Evolutionary conservation across 2,888 invertebrate genomes (phyloP).

Genomic region (Dryadula phaetusa): DNA sequence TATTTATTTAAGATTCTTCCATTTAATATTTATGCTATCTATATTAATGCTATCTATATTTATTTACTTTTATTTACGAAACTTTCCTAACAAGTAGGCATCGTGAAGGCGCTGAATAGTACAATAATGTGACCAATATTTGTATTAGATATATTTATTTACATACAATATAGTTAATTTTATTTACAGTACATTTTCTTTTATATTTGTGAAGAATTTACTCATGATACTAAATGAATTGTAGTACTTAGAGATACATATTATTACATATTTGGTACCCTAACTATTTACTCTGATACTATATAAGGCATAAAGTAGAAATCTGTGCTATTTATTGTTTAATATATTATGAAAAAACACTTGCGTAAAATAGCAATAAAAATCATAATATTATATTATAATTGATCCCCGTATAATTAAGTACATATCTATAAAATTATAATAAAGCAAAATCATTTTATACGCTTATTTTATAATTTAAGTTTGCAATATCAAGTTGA

Average conservation of each 20-base stretch:
- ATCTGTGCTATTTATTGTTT: conserved; percentile 9
- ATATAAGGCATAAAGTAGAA: neutral
- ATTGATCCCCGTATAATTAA: neutral
- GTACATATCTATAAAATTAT: neutral
- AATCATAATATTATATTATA: neutral
- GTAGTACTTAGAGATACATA: conserved; percentile 23
- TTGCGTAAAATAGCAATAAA: neutral
- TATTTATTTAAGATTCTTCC: conserved; percentile 8
- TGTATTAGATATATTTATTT: conserved; percentile 42
- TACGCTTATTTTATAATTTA: conserved; percentile 11
- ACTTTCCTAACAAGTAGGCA: conserved; percentile 42
- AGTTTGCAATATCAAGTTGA: conserved; percentile 7
- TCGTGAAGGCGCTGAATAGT: conserved; percentile 62
- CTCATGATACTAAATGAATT: conserved; percentile 13
- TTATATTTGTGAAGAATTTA: conserved; percentile 26
- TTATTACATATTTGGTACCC: conserved; percentile 16
- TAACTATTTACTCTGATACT: conserved; percentile 20
- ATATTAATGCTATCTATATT: neutral
- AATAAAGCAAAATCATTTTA: neutral
- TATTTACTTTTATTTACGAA: conserved; percentile 10
- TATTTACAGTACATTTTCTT: conserved; percentile 18
- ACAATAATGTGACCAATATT: conserved; percentile 74
- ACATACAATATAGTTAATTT: conserved; percentile 25
- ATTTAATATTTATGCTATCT: conserved; percentile 21
- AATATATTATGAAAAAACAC: neutral